Evolutionary conservation across 2,888 invertebrate genomes (phyloP), one percentile per base, ranked within the genome.

Genomic region (Nemapogon koenigi): DNA sequence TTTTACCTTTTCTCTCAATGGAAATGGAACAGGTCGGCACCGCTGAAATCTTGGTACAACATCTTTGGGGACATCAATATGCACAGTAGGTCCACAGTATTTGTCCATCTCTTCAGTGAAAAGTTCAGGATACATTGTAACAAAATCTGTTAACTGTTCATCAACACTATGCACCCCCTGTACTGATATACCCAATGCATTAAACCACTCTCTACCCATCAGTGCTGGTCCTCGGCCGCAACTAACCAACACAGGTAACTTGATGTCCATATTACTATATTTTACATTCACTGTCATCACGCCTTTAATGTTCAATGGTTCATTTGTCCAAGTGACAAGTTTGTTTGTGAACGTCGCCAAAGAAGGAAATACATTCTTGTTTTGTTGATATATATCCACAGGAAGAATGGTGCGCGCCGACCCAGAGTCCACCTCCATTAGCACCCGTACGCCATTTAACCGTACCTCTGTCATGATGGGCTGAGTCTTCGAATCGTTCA

Each of bases 1-100:
- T 16, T 42, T 35, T 1, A 47, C 49, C 39, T 38, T 33, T n/a
- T 43, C 11, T 22, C 33, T 43, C n/a, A 46, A n/a, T n/a, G 44
- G 43, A 10, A 43, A 46, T n/a, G 43, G 46, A 8, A 49, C 43
- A 2, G 43, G 37, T 10, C 45, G 28, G 1, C 32, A 16, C 14
- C 36, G 29, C n/a, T 41, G 22, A 37, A 42, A 40, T 27, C 18
- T 39, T 1, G 41, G 41, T 27, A 4, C 18, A 8, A 25, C 26
- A 1, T 16, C 33, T 17, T 28, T 29, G 8, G 26, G 27, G 16
- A 27, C 26, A 16, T 19, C 29, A 11, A 38, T 38, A 10, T 38
- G 31, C 16, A 38, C 32, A 10, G 19, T 8, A 17, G 38, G 32
- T 14, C 38, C 32, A 32, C 32, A 31, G 22, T 38, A 38, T 22